Conservation (phyloP, 2,888 invertebrate species). For the Rhodophaea formosa region DNA sequence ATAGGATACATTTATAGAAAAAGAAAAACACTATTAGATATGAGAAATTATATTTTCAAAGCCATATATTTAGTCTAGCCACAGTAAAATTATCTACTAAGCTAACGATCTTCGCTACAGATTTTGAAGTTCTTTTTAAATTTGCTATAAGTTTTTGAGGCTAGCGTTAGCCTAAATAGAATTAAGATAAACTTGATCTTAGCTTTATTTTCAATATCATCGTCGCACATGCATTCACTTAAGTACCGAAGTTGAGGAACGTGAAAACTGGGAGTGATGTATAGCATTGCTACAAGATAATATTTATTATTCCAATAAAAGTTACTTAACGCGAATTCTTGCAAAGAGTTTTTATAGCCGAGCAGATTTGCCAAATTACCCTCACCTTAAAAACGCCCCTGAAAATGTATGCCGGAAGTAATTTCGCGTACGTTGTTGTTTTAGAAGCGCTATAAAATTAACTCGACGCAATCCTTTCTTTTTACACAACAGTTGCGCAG, state of each 20-base stretch:
- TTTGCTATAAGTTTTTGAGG: too few relatives aligned
- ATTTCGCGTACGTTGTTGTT: conserved; percentile 65
- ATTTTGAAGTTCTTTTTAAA: too few relatives aligned
- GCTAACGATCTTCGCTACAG: too few relatives aligned
- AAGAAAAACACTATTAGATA: too few relatives aligned
- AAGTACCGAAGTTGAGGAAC: background rate
- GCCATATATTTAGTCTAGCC: too few relatives aligned
- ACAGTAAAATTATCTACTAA: too few relatives aligned
- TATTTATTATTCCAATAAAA: conserved; percentile 18
- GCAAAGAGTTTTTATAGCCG: conserved; percentile 44
- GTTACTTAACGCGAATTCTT: conserved; percentile 29
- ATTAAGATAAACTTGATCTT: too few relatives aligned
- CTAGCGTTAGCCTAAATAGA: too few relatives aligned
- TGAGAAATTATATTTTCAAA: too few relatives aligned
- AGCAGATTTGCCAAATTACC: conserved; percentile 59
- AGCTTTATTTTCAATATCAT: too few relatives aligned
- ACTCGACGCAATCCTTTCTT: conserved; percentile 53
- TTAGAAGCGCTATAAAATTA: conserved; percentile 61
- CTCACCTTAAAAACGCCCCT: conserved; percentile 55
- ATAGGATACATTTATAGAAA: too few relatives aligned
- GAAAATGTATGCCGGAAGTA: conserved; percentile 60
- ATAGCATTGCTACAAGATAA: background rate
- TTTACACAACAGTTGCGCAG: conserved; percentile 50
- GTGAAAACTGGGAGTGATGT: background rate
- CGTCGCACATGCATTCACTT: too few relatives aligned